Evolutionary conservation across 2,113 vertebrate species (phyloP).

Genomic region (Pteropus alecto): DNA sequence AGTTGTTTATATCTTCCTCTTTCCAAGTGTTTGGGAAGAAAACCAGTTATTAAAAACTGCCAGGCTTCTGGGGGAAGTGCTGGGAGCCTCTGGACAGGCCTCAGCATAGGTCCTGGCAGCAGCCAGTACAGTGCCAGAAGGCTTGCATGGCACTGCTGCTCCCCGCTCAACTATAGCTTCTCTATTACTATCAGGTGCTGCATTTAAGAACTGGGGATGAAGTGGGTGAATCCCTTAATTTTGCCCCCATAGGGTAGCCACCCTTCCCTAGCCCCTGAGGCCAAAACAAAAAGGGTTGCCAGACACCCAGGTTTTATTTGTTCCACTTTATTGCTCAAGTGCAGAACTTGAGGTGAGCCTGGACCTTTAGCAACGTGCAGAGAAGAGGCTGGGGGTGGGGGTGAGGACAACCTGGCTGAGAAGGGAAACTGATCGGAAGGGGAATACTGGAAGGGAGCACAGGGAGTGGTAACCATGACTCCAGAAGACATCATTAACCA

Average conservation of each 20-base stretch:
- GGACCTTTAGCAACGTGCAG: slow-evolving; percentile 78
- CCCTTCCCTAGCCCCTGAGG: neutral
- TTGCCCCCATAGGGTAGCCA: neutral
- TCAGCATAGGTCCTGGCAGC: no score
- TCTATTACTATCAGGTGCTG: no score
- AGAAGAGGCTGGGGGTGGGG: slow-evolving; percentile 69
- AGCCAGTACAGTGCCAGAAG: neutral
- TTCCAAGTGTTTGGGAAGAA: neutral
- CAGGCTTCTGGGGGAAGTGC: neutral
- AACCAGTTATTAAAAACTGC: neutral
- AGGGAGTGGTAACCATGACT: neutral
- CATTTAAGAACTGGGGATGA: no score
- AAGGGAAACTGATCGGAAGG: neutral
- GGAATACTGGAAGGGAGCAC: neutral
- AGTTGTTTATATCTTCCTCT: neutral
- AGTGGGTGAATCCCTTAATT: neutral
- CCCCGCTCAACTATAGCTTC: neutral
- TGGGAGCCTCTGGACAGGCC: neutral
- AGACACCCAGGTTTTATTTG: slow-evolving; percentile 62
- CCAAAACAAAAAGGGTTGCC: slow-evolving; percentile 46
- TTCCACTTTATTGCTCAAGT: slow-evolving; percentile 85
- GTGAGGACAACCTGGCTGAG: slow-evolving; percentile 51
- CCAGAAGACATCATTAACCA: slow-evolving; percentile 12
- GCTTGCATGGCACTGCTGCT: fast-evolving
- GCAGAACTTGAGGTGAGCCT: slow-evolving; percentile 76